phyloP scores from a whole-genome alignment of 2,797 vertebrate genomes.

The Harpagifer antarcticus region DNA sequence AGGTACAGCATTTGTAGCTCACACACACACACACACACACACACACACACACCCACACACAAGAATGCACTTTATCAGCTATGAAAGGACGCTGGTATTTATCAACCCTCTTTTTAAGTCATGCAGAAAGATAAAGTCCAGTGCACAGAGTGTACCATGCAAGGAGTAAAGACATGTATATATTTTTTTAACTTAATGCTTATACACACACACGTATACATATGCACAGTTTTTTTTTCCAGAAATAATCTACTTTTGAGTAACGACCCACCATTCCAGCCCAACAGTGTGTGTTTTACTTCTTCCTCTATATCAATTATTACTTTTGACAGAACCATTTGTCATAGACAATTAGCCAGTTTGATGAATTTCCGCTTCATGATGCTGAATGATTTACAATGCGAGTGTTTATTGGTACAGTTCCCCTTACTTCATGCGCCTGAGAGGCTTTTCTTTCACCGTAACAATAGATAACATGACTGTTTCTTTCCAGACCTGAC shows the following conservation, averaged over 20 bases:
- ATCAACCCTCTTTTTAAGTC: constrained; percentile 45
- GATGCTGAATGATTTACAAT: constrained; percentile 23
- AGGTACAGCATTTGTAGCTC: constrained; percentile 7
- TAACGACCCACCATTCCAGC: constrained; percentile 2
- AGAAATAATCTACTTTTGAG: constrained; percentile 3
- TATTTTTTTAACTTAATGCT: constrained; percentile 1
- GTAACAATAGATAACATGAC: constrained; percentile 3
- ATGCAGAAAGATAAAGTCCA: constrained; percentile 54
- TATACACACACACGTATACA: not conserved
- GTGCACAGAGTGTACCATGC: constrained; percentile 25
- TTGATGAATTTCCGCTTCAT: constrained; percentile 37
- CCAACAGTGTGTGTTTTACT: constrained; percentile 33
- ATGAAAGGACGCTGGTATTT: constrained; percentile 31
- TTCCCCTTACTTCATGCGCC: not conserved
- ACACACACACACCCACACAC: constrained; percentile 18
- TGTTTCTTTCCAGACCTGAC: not conserved
- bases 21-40: constrained; percentile 21
- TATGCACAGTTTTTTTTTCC: not conserved
- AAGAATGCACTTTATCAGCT: constrained; percentile 33
- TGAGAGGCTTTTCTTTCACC: not conserved
- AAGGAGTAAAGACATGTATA: constrained; percentile 38
- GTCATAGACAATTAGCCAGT: constrained; percentile 19
- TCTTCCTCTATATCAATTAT: not conserved
- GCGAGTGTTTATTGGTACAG: not conserved
- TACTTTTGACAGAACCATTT: constrained; percentile 30